Base-by-base conservation (phyloP, 2,888 invertebrate genomes). In the Andricus curvator region DNA sequence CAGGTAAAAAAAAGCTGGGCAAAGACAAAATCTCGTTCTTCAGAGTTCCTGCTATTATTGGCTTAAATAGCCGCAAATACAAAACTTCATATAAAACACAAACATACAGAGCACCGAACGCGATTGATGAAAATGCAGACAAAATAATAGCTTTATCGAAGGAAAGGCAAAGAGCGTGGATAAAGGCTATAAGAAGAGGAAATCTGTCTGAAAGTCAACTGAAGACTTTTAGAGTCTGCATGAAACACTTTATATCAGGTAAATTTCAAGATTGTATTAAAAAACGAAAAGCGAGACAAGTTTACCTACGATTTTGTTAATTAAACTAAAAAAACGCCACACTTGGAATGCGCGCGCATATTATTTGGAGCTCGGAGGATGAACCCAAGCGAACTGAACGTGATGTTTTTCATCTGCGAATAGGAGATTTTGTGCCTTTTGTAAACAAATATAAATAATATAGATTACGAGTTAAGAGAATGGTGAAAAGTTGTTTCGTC, bases 181-280 rank as follows among this genome's bases (percentile, higher is more conserved):
- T 66, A 20, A 66, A 66, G n/a, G 37, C 20, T n/a, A 66, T 66
- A 33, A 29, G 20, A 4, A 66, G 67, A 66, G 29, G 67, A 29
- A 3, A 33, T n/a, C n/a, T 66, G 4, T 22, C 22, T 20, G 37
- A 66, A 37, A 37, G 9, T 60, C 56, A 60, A n/a, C n/a, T 60
- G 56, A n/a, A n/a, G n/a, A n/a, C n/a, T n/a, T 60, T 60, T 11
- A 29, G 67, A 66, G 67, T 66, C 1, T 66, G 29, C n/a, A 9
- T 20, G 13, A 66, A 66, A 37, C 67, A 29, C 37, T 66, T 66
- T 29, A 29, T 66, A 9, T 66, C 67, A 66, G 67, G 67, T 66
- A 66, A 37, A 66, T 29, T 60, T 56, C 3, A 22, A 22, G 20
- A 11, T 4, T 60, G 11, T 60, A 4, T 22, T n/a, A 4, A 48